Conservation (phyloP, 2,888 invertebrate species). For the Atethmia centrago region DNA sequence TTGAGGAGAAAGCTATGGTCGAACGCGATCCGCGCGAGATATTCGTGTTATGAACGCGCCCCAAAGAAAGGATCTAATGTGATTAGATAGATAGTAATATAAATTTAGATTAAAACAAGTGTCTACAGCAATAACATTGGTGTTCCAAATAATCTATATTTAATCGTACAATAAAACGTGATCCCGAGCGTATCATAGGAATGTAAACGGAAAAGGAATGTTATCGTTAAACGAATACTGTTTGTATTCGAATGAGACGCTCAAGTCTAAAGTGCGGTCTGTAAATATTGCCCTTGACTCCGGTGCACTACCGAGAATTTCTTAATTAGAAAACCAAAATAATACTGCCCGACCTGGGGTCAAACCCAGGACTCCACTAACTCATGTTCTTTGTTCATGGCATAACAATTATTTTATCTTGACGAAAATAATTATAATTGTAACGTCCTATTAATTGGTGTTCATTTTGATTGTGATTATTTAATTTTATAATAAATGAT, state of each 20-base stretch:
- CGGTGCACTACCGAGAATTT: neutral
- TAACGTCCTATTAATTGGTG: slow-evolving; percentile 29
- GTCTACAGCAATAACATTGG: neutral
- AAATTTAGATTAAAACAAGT: neutral
- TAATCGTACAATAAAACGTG: neutral
- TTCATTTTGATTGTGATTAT: slow-evolving; percentile 32
- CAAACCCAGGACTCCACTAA: too few relatives aligned
- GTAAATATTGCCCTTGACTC: neutral
- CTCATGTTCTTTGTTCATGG: neutral
- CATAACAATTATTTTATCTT: neutral
- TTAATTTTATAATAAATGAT: slow-evolving; percentile 31
- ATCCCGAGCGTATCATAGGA: too few relatives aligned
- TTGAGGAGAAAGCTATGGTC: neutral
- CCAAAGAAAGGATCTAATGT: neutral
- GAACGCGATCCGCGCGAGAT: too few relatives aligned
- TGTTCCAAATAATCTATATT: neutral
- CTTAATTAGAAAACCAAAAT: neutral
- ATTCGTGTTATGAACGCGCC: neutral
- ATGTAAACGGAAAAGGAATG: too few relatives aligned
- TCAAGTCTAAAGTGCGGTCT: neutral
- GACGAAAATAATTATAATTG: neutral
- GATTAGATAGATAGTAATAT: neutral
- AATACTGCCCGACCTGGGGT: too few relatives aligned
- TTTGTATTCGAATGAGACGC: neutral
- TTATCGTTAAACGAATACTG: neutral